Base-by-base conservation (phyloP, 2,888 invertebrate genomes). In the Cerceris rybyensis region DNA sequence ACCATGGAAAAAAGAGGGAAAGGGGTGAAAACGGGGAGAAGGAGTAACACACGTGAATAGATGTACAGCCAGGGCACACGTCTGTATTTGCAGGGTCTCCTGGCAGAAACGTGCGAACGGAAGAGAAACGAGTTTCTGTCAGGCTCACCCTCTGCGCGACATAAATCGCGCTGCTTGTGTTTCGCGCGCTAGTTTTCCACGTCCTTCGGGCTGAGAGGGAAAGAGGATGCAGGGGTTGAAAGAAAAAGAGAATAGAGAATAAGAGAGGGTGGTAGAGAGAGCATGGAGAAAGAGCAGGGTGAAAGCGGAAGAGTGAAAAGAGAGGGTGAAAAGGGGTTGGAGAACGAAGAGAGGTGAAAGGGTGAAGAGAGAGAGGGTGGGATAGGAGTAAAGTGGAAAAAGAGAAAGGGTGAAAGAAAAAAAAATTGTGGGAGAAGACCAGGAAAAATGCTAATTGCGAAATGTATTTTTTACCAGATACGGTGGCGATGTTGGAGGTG, bases 41-140 rank as follows among this genome's bases (percentile, higher is more conserved):
- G 60, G 67, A 59, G 70, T 67, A 54, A 66, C 79, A 79, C 54
- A 66, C 79, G 68, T 71, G 75, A 75, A 78, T 79, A 78, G 66
- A 66, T 70, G 78, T 43, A 55, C 49, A 16, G 63, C 14, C 54
- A 8, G 64, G 54, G 50, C 61, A 14, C 41, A 11, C 9, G 54
- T n/a, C 41, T 58, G 52, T 46, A 41, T 61, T 57, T 42, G 55
- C 39, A 42, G 57, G 43, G 55, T 59, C 13, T 52, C 57, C 58
- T 16, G 63, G 17, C 42, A 65, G 54, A 52, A 59, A 75, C 82
- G 67, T 50, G 70, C 74, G 60, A 61, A 70, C 82, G 79, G 82
- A 83, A 86, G 83, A 83, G 78, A 75, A 86, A 86, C 78, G 85
- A 71, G 69, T 54, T 71, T 75, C 65, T 70, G 78, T 63, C 57